Conservation (phyloP, 2,113 vertebrate species). For the Nannospalax galili region DNA sequence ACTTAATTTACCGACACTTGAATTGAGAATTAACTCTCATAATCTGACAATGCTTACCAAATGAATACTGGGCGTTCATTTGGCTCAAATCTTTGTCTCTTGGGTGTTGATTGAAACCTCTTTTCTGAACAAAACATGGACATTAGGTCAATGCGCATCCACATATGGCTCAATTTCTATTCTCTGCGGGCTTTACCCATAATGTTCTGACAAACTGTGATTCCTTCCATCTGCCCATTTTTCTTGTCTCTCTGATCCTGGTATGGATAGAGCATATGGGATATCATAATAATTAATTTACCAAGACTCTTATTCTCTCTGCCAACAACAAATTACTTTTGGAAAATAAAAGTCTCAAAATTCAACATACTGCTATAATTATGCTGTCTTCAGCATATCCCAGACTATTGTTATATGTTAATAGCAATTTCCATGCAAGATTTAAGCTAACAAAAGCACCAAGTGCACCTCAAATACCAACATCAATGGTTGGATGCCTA, state of each 20-base stretch:
- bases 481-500: accelerated
- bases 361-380: neutral
- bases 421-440: neutral
- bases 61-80: constrained; percentile 9
- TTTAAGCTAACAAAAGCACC: neutral
- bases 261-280: constrained; percentile 49
- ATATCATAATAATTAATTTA: constrained; percentile 59
- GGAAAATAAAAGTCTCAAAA: constrained; percentile 46
- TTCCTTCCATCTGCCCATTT: constrained; percentile 46
- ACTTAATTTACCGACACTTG: neutral
- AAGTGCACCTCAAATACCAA: neutral
- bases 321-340: constrained; percentile 43
- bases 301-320: constrained; percentile 14
- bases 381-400: neutral
- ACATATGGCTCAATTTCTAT: constrained; percentile 44
- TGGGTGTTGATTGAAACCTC: neutral
- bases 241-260: constrained; percentile 13
- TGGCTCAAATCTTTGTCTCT: neutral
- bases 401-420: neutral
- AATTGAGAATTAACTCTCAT: constrained; percentile 28
- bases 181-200: neutral
- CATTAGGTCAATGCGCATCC: constrained; percentile 21
- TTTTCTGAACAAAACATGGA: constrained; percentile 30
- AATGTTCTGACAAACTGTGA: constrained; percentile 46
- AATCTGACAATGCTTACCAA: neutral